Evolutionary conservation across 2,113 vertebrate genomes (phyloP), one percentile per base, ranked within the genome.

Genomic region (Sorex araneus): DNA sequence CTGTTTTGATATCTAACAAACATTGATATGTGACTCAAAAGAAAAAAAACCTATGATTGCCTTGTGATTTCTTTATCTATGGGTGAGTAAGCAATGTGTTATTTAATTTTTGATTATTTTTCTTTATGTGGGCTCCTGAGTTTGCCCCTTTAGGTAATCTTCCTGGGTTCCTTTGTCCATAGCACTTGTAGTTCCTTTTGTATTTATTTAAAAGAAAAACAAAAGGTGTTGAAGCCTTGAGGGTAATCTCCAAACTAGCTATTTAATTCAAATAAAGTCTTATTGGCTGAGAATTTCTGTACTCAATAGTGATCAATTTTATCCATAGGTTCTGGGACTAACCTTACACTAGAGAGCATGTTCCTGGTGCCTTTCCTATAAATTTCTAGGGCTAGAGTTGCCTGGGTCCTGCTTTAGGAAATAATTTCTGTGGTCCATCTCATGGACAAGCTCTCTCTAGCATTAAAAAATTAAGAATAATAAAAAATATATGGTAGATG

Each of bases 201-300:
- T 0, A 70, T 36, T 80, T 75, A 84, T 79, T 75, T 66, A 32
- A 64, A 60, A 23, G n/a, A 12, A 28, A 77, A 78, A n/a, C n/a
- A 2, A 9, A 36, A 4, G 27, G 74, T 19, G 25, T 28, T 83
- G 67, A 57, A 45, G 64, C 71, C 67, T 43, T 82, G 36, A 50
- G 54, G 36, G 28, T 85, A 64, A 83, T 57, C 66, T 74, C 40
- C 43, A 94, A 86, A 16, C 21, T 80, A 60, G 43, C 25, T 75
- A 23, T 74, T 75, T 28, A 64, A 15, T 76, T 70, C 28, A 40
- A 36, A 27, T 74, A 23, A 43, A 34, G 25, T 75, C 25, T 60
- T 60, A 32, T 50, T 64, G 67, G 66, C 45, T n/a, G 43, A 77
- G 36, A 77, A 67, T 2, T 50, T 80, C 1, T 57, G 32, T 89